phyloP scores from a whole-genome alignment of 2,113 vertebrate species.

The Falco punctatus region DNA sequence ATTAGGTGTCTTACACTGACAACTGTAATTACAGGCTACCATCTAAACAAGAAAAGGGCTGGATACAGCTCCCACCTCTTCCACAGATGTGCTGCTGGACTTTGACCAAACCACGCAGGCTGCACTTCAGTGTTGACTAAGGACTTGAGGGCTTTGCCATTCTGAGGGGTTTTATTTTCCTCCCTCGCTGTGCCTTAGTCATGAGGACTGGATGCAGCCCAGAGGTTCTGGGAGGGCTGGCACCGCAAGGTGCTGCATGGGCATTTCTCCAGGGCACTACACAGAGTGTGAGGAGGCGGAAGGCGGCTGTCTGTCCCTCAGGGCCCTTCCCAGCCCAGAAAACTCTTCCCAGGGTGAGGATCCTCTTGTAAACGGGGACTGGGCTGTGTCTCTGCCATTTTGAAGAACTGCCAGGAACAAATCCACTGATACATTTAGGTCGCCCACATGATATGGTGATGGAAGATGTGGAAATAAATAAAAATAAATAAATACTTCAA shows the following conservation, averaged over 20 bases:
- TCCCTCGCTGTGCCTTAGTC: background rate
- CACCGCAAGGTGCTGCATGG: background rate
- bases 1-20: constrained; percentile 13
- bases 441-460: background rate
- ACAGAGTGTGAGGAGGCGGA: background rate
- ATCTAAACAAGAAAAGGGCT: background rate
- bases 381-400: background rate
- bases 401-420: background rate
- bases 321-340: background rate
- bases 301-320: background rate
- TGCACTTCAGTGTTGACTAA: background rate
- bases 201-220: background rate
- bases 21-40: constrained; percentile 22
- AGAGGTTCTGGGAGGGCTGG: background rate
- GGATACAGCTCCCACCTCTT: background rate
- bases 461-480: background rate
- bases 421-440: accelerated
- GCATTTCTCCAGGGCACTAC: background rate
- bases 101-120: background rate
- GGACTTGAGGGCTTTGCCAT: background rate
- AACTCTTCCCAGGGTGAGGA: background rate
- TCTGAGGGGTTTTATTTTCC: background rate
- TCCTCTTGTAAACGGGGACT: background rate
- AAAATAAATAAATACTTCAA: background rate
- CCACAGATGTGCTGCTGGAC: constrained; percentile 15